These are phyloP conservation scores for Leptopilina clavipes DNA, from an alignment of 1,140 invertebrate species.

Conservation along the genomic window DNA sequence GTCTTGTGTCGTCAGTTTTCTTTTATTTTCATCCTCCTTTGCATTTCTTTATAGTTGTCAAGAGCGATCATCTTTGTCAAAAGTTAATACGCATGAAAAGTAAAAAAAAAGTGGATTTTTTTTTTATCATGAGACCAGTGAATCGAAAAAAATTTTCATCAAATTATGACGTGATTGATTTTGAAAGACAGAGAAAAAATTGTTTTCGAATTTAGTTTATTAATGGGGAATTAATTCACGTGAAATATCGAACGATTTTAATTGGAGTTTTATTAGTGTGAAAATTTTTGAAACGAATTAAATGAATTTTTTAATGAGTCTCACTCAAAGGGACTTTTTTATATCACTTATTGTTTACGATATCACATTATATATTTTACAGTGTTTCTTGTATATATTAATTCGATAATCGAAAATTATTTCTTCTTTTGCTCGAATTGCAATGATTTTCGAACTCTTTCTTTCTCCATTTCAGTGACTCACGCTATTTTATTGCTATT, in stretches of 20 bases:
- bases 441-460: no score
- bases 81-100: no score
- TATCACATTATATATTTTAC: slow-evolving; percentile 15
- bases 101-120: no score
- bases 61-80: no score
- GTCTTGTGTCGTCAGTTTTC: not conserved
- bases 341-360: slow-evolving; percentile 22
- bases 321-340: slow-evolving; percentile 1
- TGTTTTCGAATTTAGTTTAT: no score
- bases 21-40: not conserved
- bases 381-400: not conserved
- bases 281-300: not conserved
- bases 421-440: not conserved
- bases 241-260: not conserved
- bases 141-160: no score
- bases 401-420: not conserved
- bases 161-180: no score
- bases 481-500: not conserved
- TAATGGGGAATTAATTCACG: no score
- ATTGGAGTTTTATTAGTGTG: not conserved
- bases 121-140: no score
- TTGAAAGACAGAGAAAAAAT: no score
- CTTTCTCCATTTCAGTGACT: slow-evolving; percentile 8
- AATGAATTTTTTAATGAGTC: not conserved
- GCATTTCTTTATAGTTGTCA: not conserved